Evolutionary conservation across 2,797 vertebrate species (phyloP), one percentile per base, ranked within the genome.

Genomic region (Darevskia mixta): DNA sequence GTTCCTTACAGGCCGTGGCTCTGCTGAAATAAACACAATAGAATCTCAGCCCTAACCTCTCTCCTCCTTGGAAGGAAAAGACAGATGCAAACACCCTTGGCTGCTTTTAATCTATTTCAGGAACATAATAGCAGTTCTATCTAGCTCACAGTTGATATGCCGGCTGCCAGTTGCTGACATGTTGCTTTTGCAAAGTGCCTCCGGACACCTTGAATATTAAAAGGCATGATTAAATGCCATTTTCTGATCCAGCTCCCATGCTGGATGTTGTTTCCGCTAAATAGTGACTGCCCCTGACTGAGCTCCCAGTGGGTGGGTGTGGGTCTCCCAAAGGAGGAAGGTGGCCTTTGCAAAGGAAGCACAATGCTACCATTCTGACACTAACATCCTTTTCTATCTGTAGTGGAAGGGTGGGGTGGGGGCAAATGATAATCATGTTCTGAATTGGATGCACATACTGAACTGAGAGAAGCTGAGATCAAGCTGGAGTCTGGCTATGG

Each of bases 201-300:
- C 92, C 91, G 90, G 83, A 93, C 82, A 76, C 55, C 86, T 89
- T 75, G 75, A 83, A 78, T 20, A 64, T 76, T 84, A 89, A 94
- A 82, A 95, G 94, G 93, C 89, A 93, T 90, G 49, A 78, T 88
- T 55, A 86, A 82, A 89, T 95, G 90, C 45, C 92, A 92, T 83
- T 58, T 91, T 89, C 92, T 78, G 35, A 67, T 87, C 90, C 84
- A 10, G 58, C 72, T 86, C 72, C 88, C 87, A 84, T 49, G 79
- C 81, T 84, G 86, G 66, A 25, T 66, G 80, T 86, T 91, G 76
- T 91, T 95, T 95, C 91, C 88, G 41, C 89, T 90, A 41, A 1
- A 49, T 35, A 35, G 86, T 61, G 69, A 76, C 81, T 80, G 64
- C 82, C 86, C 93, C 87, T 92, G 83, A 5, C 55, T 77, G 79